Evolutionary conservation across 2,888 invertebrate genomes (phyloP), one percentile per base, ranked within the genome.

Genomic region (Heliconius hortense): DNA sequence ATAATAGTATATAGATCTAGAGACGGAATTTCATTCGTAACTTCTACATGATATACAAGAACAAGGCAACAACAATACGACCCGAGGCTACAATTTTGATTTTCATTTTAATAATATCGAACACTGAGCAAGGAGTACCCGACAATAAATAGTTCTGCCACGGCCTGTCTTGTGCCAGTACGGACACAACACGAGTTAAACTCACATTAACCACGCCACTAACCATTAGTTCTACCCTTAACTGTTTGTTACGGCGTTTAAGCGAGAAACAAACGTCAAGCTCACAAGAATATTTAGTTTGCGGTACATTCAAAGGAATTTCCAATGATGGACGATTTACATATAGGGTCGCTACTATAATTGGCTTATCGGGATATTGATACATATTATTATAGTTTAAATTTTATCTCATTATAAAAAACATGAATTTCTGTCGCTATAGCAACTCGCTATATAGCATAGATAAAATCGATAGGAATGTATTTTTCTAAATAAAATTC

Each of bases 271-370:
- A 75, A 79, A 81, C 78, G 76, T 76, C 74, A 74, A 73, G 70
- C 59, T 69, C 56, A 73, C 63, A 35, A 64, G 53, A 76, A 76
- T 79, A 77, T 81, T 82, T 77, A 82, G 80, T 81, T 79, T 71
- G 81, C 86, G 87, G 87, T 79, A 53, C 56, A 77, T 74, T 86
- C 84, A 86, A 86, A 86, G 84, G 81, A 76, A 76, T 76, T 75
- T 70, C 73, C 74, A 71, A 75, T 73, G 77, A 77, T 78, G 75
- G 72, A 77, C 76, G 73, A 28, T 76, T 76, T 73, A 69, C 70
- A 76, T 73, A 26, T 60, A 76, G 76, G 76, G 76, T 13, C 72
- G 67, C 39, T 64, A 64, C 62, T n/a, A 31, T 59, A 11, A 35
- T 39, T 53, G 18, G 39, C 60, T 56, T 53, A 35, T 24, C 18